Conservation (phyloP, 2,888 invertebrate species). For the Lepidonotus clava region DNA sequence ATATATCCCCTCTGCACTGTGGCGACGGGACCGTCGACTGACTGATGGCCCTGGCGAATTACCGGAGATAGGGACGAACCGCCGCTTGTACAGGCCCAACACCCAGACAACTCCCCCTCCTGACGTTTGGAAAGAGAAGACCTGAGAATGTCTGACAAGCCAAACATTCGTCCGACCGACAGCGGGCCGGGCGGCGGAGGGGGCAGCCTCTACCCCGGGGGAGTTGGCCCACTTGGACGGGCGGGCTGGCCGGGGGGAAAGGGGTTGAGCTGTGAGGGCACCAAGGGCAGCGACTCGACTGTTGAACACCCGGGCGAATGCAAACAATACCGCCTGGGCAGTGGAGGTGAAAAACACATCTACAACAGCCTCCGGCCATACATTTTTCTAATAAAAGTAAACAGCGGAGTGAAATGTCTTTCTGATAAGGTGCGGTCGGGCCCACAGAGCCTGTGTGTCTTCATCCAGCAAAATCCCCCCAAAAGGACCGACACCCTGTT, state of each 20-base stretch:
- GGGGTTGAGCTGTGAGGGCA: not conserved
- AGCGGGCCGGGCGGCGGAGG: not conserved
- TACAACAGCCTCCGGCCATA: slow-evolving; percentile 33
- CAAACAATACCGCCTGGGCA: slow-evolving; percentile 28
- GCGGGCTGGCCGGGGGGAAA: not conserved
- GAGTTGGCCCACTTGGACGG: slow-evolving; percentile 30
- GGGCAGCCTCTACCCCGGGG: slow-evolving; percentile 9
- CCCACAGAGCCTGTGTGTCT: too few species aligned
- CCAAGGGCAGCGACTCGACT: not conserved
- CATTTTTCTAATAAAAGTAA: slow-evolving; percentile 46
- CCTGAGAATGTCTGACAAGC: slow-evolving; percentile 42
- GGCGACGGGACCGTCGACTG: too few species aligned
- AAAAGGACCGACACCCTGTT: slow-evolving; percentile 11
- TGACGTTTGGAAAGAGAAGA: slow-evolving; percentile 16
- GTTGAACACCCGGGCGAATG: not conserved
- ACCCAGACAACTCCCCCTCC: not conserved
- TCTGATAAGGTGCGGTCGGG: too few species aligned
- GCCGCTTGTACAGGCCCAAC: not conserved
- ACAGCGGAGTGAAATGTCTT: slow-evolving; percentile 37
- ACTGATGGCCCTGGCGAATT: too few species aligned
- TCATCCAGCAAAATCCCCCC: not conserved
- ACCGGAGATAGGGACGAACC: not conserved
- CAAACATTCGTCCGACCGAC: not conserved
- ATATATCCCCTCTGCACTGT: too few species aligned
- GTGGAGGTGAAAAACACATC: slow-evolving; percentile 37